phyloP scores from a whole-genome alignment of 2,888 invertebrate genomes.

The Drosophila bunnanda region DNA sequence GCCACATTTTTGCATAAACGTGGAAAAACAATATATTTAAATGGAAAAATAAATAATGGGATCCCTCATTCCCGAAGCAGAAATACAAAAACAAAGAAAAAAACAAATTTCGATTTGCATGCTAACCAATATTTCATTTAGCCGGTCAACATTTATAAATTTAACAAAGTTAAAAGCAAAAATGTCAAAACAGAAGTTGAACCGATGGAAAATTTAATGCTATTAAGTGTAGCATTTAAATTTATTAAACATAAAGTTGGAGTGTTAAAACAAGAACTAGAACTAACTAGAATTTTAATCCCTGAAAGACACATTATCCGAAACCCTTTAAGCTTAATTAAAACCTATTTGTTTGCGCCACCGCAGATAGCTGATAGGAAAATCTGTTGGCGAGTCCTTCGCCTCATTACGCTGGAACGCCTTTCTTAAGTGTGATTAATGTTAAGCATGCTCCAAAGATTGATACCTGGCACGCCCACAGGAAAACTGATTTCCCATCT shows the following conservation, averaged over 20 bases:
- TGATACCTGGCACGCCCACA: conserved; percentile 59
- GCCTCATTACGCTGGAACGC: conserved; percentile 55
- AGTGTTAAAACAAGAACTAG: no score
- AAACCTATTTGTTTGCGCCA: conserved; percentile 7
- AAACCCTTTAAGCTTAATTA: neutral
- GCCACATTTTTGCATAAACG: conserved; percentile 10
- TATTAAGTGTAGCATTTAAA: no score
- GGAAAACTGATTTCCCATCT: conserved; percentile 41
- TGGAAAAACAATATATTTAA: conserved; percentile 9
- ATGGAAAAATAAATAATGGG: conserved; percentile 8
- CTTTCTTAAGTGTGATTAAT: conserved; percentile 73
- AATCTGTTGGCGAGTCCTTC: conserved; percentile 52
- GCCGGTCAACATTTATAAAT: neutral
- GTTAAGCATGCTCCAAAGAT: conserved; percentile 52
- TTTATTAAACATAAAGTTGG: neutral
- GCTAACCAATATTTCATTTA: neutral
- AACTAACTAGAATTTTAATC: no score
- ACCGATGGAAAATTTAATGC: neutral
- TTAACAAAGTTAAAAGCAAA: neutral
- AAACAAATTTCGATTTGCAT: conserved; percentile 4
- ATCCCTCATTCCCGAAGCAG: neutral
- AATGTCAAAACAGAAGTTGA: neutral
- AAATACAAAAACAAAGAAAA: neutral
- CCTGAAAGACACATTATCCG: neutral
- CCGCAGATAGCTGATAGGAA: conserved; percentile 34